Percentiles rank a stretch among this genome's conserved stretches.
Conservation (phyloP, 2,797 vertebrate species). For the Psittacula derbiana region DNA sequence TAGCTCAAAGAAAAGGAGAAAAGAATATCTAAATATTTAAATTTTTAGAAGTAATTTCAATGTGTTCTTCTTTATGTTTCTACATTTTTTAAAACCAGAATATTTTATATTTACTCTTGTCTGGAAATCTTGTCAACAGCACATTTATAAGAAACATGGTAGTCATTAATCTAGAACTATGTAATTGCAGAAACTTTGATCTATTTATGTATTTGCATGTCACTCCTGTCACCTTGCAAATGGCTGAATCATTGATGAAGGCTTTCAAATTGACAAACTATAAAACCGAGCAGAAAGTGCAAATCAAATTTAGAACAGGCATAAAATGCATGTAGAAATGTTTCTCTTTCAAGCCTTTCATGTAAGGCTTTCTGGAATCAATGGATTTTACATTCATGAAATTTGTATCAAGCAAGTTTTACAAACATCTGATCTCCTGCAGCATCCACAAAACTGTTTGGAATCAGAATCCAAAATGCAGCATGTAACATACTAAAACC, state of each 20-base stretch:
- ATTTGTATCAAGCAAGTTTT: conserved; percentile 25
- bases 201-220: conserved; percentile 28
- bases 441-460: conserved; percentile 1
- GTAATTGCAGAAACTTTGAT: conserved; percentile 22
- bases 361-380: conserved; percentile 23
- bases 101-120: background rate
- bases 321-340: conserved; percentile 9
- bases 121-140: conserved; percentile 22
- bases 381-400: conserved; percentile 47
- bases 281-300: conserved; percentile 48
- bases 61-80: background rate
- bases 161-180: conserved; percentile 45
- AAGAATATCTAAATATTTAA: background rate
- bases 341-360: conserved; percentile 19
- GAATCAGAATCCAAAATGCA: background rate
- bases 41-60: background rate
- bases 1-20: background rate
- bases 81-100: background rate
- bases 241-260: conserved; percentile 28
- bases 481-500: background rate
- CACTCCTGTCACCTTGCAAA: conserved; percentile 39
- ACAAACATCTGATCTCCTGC: conserved; percentile 21
- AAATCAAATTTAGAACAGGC: conserved; percentile 41
- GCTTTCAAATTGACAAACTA: conserved; percentile 37
- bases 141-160: background rate